Base-by-base conservation (phyloP, 2,113 vertebrate genomes). In the Centropus unirufus region DNA sequence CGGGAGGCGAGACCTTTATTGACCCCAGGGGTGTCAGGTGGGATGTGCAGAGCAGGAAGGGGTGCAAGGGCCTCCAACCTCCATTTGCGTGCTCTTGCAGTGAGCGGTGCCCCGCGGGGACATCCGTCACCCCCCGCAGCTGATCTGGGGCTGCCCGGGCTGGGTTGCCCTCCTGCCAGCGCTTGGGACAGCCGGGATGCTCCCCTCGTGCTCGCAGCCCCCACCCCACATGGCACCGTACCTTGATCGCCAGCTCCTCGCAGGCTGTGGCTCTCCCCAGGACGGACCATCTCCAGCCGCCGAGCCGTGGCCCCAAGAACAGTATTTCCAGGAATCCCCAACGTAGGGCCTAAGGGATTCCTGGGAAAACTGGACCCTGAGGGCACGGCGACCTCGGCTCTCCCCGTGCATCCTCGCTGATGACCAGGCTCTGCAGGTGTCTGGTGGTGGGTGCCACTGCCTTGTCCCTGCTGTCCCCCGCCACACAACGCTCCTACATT, bases 321-420 rank as follows among this genome's bases (percentile, higher is more conserved):
- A 99, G 99, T 99, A 99, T 99, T 99, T 99, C 99, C 99, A 99
- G 99, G 99, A 99, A 99, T 99, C 99, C 99, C 99, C 98, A 97
- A 98, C 94, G 96, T 97, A 98, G 97, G 89, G 97, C 97, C 98
- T 97, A 99, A 99, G 99, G 99, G 99, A 99, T 99, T 99, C 99
- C 99, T 99, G 99, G 99, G 99, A 99, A 99, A 99, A 99, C 99
- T 99, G 99, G 99, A 99, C 99, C 99, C 98, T 98, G 98, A 99
- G 99, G 98, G 98, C 98, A 98, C 97, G 98, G 99, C 98, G 27
- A 22, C 10, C 85, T 7, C 0, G 83, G 84, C 92, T 75, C 61
- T 20, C 46, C 68, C 46, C 0, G 3, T 0, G 6, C 3, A 2
- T 64, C 84, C 94, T 93, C 32, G 13, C 54, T 2, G 22, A 29